Conservation (phyloP, 92 coral and sea anemone genomes). For the Bergia sp. region DNA sequence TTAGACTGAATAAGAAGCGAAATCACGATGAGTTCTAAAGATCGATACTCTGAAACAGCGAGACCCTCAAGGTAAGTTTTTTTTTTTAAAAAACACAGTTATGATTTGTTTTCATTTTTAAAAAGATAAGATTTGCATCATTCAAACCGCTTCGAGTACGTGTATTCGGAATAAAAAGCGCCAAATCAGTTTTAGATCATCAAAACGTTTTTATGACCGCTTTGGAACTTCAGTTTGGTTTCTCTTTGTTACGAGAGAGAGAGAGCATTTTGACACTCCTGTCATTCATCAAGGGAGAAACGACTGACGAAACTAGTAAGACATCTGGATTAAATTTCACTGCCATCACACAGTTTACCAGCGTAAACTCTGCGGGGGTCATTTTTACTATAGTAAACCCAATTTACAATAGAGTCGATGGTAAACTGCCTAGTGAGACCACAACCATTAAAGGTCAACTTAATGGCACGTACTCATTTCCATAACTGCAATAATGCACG, state of each 20-base stretch:
- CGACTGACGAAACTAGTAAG: neutral
- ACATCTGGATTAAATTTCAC: slow-evolving; percentile 1
- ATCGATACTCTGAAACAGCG: neutral
- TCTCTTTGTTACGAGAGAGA: slow-evolving; percentile 13
- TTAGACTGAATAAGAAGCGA: neutral
- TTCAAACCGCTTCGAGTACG: slow-evolving; percentile 24
- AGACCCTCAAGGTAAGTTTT: neutral
- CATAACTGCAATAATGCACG: too few relatives aligned
- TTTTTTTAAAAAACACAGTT: neutral
- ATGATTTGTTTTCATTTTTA: slow-evolving; percentile 15
- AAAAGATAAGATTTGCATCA: slow-evolving; percentile 6
- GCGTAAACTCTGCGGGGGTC: neutral
- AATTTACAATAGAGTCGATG: neutral
- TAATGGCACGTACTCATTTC: too few relatives aligned
- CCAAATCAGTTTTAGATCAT: slow-evolving; percentile 10
- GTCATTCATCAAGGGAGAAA: slow-evolving; percentile 23
- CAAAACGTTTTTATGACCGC: neutral
- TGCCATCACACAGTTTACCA: slow-evolving; percentile 12
- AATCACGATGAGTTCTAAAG: neutral
- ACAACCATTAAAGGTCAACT: too few relatives aligned
- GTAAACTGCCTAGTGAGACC: too few relatives aligned
- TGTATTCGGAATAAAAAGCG: slow-evolving; percentile 16
- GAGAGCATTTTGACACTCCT: slow-evolving; percentile 12
- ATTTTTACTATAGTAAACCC: slow-evolving; percentile 14
- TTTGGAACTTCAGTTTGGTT: slow-evolving; percentile 9